Percentiles rank a stretch among this genome's conserved stretches.
Conservation (phyloP, 1,140 invertebrate genomes). For the Lepidurus couesii region DNA sequence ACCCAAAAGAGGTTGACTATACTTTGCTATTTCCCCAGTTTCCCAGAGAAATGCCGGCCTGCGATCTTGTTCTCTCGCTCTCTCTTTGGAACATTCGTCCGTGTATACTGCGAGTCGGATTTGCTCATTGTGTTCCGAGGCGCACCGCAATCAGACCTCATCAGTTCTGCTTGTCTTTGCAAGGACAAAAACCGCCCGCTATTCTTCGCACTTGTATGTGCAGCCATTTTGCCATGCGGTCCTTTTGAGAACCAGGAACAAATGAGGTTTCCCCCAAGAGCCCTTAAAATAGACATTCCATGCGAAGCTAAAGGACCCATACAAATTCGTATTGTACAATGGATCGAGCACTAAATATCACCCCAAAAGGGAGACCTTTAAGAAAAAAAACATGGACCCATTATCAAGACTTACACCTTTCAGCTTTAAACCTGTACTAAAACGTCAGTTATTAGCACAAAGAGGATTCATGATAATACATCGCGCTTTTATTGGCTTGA, state of each 20-base stretch:
- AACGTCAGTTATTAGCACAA: background rate
- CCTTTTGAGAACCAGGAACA: background rate
- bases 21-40: background rate
- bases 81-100: background rate
- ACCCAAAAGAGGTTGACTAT: background rate
- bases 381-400: background rate
- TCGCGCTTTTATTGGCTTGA: background rate
- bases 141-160: conserved; percentile 8
- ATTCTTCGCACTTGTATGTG: background rate
- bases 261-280: background rate
- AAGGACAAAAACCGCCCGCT: conserved; percentile 6
- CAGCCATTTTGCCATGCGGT: background rate
- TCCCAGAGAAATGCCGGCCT: background rate
- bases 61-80: background rate
- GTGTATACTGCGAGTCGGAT: background rate
- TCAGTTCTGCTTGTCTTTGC: conserved; percentile 21
- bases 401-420: background rate
- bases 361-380: background rate
- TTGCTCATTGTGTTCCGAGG: conserved; percentile 8
- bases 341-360: conserved; percentile 19
- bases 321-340: conserved; percentile 10
- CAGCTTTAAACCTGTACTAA: conserved; percentile 1
- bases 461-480: background rate
- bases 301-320: background rate
- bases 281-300: conserved; percentile 18